Evolutionary conservation across 2,888 invertebrate species (phyloP).

Genomic region (Spatulosminthurus flaviceps): DNA sequence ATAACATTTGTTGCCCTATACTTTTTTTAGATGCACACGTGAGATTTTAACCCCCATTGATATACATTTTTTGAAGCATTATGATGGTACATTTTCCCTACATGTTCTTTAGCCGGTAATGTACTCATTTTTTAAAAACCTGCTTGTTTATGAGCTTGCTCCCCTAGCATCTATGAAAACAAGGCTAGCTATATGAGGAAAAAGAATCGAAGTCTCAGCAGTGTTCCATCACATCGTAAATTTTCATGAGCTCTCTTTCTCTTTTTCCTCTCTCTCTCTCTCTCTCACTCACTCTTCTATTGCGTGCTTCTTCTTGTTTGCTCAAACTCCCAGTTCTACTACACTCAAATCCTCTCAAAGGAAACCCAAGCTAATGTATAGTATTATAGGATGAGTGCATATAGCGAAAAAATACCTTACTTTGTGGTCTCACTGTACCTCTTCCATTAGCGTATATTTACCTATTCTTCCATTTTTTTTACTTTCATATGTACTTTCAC

Average conservation of each 20-base stretch:
- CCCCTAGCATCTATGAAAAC: too few species aligned
- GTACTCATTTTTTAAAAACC: too few species aligned
- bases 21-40: too few species aligned
- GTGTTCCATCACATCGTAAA: slow-evolving; percentile 36
- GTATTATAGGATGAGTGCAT: not conserved
- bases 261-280: too few species aligned
- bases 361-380: slow-evolving; percentile 1
- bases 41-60: too few species aligned
- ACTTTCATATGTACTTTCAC: not conserved
- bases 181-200: not conserved
- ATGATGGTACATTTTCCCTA: too few species aligned
- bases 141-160: too few species aligned
- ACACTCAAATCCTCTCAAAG: slow-evolving; percentile 3
- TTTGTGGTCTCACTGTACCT: not conserved
- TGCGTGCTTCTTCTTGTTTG: slow-evolving; percentile 24
- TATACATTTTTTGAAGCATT: too few species aligned
- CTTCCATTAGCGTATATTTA: slow-evolving; percentile 16
- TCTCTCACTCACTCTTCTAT: too few species aligned
- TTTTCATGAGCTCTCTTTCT: slow-evolving; percentile 31
- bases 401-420: not conserved
- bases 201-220: slow-evolving; percentile 20
- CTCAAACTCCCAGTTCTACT: not conserved
- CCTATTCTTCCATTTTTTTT: slow-evolving; percentile 6
- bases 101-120: too few species aligned
- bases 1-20: too few species aligned